Evolutionary conservation across 2,113 vertebrate species (phyloP).

Genomic region (Oreochromis tanganicae): DNA sequence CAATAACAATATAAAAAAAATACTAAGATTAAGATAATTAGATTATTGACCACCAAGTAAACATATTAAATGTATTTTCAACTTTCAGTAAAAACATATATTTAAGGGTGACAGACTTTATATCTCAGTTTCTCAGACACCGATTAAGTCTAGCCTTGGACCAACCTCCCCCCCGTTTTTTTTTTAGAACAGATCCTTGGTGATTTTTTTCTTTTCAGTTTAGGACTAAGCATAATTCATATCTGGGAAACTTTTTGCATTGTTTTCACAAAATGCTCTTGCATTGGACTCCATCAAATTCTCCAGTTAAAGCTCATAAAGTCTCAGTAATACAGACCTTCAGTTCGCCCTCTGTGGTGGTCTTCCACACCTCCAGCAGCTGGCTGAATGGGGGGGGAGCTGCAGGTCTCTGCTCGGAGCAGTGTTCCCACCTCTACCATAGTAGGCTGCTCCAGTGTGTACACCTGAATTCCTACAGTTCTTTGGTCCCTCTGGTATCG

Average conservation of each 20-base stretch:
- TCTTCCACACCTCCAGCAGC: not conserved
- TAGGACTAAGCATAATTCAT: not conserved
- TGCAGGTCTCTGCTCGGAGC: constrained; percentile 63
- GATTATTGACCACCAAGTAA: not conserved
- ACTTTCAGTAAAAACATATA: not conserved
- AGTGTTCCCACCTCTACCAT: constrained; percentile 69
- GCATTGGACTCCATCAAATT: not conserved
- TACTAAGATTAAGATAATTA: not conserved
- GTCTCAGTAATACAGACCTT: constrained; percentile 47
- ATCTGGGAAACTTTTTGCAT: not conserved
- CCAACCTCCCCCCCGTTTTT: not conserved
- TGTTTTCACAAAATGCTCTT: not conserved
- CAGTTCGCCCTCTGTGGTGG: constrained; percentile 42
- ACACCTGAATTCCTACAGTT: constrained; percentile 76
- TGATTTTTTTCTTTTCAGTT: not conserved
- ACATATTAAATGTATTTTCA: not conserved
- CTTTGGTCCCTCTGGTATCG: constrained; percentile 65
- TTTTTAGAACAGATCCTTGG: not conserved
- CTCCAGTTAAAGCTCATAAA: not conserved
- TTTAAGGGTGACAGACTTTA: not conserved
- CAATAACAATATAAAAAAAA: not conserved
- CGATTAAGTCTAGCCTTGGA: not conserved
- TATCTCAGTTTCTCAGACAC: not conserved
- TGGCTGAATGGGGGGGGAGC: constrained; percentile 23
- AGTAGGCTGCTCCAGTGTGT: constrained; percentile 74